Evolutionary conservation across 2,888 invertebrate genomes (phyloP).

Genomic region (Steromphala cineraria): DNA sequence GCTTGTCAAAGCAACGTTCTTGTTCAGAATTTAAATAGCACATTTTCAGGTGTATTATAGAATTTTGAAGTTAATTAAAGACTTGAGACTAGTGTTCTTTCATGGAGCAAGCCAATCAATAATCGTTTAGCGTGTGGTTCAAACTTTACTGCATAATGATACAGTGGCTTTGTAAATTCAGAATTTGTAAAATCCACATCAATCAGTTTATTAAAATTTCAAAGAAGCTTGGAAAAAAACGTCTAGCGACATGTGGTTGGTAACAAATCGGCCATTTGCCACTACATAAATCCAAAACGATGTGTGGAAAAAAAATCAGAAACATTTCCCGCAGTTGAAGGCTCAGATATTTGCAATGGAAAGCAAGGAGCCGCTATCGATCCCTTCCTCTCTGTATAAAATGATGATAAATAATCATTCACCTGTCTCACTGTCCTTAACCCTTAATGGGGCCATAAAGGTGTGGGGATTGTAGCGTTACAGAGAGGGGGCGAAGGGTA

Average conservation of each 20-base stretch:
- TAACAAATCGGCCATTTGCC: neutral
- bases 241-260: too few species aligned
- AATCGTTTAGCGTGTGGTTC: too few species aligned
- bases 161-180: too few species aligned
- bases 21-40: neutral
- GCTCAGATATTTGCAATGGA: slow-evolving; percentile 1
- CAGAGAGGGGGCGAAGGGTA: neutral
- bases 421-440: neutral
- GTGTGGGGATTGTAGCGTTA: neutral
- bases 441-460: neutral
- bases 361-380: neutral
- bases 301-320: neutral
- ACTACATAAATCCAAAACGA: neutral
- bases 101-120: too few species aligned
- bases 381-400: neutral
- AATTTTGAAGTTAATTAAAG: too few species aligned
- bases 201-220: neutral
- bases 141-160: too few species aligned
- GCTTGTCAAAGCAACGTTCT: neutral
- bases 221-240: neutral
- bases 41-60: neutral
- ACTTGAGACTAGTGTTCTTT: too few species aligned
- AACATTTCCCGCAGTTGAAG: neutral
- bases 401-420: slow-evolving; percentile 16
- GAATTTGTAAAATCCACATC: neutral